Conservation (phyloP, 2,113 vertebrate genomes). For the Perognathus longimembris region DNA sequence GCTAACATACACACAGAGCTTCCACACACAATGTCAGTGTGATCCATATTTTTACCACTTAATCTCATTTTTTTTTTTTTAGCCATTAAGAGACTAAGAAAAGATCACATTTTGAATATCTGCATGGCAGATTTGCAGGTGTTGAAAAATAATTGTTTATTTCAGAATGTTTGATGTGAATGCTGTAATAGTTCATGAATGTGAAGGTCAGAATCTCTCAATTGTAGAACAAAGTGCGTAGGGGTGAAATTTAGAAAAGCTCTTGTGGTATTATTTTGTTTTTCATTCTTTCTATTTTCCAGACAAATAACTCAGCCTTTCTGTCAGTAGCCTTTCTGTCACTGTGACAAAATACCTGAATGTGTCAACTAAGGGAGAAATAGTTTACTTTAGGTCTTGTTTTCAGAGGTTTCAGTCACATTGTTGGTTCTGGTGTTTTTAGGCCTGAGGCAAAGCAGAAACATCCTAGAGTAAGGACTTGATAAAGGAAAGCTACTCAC, state of each 20-base stretch:
- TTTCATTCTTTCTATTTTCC: not conserved
- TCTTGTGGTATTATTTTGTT: not conserved
- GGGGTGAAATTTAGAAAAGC: not conserved
- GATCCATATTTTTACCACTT: not conserved
- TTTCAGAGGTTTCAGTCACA: not conserved
- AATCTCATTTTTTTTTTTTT: not conserved
- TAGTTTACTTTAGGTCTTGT: not conserved
- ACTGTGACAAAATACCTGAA: not conserved
- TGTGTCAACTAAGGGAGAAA: not conserved
- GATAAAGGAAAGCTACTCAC: not conserved
- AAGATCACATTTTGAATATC: slow-evolving; percentile 22
- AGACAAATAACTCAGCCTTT: not conserved
- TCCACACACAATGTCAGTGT: not conserved
- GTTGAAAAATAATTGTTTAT: not conserved
- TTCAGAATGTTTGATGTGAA: slow-evolving; percentile 3
- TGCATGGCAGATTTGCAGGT: not conserved
- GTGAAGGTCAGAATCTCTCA: not conserved
- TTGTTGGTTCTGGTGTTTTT: not conserved
- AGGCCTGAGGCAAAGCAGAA: too few relatives aligned
- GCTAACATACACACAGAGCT: too few relatives aligned
- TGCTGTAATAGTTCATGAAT: not conserved
- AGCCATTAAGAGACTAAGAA: not conserved
- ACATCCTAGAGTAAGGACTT: not conserved
- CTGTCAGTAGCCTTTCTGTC: not conserved
- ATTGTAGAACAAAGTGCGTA: not conserved